Conservation (phyloP, 2,113 vertebrate genomes). For the Lophochroa leadbeateri region DNA sequence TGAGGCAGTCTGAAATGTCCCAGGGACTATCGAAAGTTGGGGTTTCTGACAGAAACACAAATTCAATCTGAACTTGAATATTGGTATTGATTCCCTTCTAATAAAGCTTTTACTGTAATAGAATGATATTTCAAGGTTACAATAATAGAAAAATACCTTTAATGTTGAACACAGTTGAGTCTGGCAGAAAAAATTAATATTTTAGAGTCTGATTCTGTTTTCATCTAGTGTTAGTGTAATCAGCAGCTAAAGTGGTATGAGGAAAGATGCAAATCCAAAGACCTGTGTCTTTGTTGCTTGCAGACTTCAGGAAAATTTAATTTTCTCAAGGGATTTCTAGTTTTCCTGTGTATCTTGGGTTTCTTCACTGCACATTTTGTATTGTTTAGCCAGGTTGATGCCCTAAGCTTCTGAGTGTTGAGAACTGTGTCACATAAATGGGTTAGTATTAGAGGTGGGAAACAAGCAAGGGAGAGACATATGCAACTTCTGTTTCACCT, state of each 20-base stretch:
- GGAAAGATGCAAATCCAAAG: neutral
- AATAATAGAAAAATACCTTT: neutral
- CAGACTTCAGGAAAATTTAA: neutral
- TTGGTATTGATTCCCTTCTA: neutral
- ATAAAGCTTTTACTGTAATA: neutral
- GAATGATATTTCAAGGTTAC: neutral
- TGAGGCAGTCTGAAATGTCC: neutral
- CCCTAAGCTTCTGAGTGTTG: neutral
- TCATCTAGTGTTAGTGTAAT: neutral
- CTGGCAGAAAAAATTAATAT: neutral
- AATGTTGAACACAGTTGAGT: neutral
- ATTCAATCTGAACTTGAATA: neutral
- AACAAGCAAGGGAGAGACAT: neutral
- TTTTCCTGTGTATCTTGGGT: neutral
- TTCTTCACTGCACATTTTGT: neutral
- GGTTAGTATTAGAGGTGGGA: neutral
- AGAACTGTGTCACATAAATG: neutral
- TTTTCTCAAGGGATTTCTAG: neutral
- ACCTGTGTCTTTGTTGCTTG: fast-evolving
- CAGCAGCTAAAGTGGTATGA: neutral
- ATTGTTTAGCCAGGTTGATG: neutral
- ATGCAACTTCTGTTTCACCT: neutral
- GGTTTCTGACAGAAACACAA: neutral
- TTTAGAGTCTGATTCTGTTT: neutral
- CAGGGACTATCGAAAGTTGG: neutral